phyloP scores from a whole-genome alignment of 2,113 vertebrate genomes.

The Pelusios castaneus region DNA sequence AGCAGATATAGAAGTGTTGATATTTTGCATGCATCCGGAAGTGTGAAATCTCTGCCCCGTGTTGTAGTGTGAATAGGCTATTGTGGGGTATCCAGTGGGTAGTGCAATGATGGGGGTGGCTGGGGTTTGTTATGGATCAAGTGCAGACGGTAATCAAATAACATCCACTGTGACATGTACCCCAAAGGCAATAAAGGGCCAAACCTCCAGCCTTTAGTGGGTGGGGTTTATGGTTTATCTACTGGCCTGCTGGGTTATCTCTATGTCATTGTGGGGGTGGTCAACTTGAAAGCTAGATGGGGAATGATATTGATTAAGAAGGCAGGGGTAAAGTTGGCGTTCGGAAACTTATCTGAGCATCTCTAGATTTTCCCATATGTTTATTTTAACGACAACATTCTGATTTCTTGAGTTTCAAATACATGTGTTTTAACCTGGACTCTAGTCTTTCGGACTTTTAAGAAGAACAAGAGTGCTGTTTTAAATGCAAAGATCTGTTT shows the following conservation, averaged over 20 bases:
- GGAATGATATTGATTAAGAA: neutral
- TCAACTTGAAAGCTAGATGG: neutral
- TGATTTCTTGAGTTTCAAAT: constrained; percentile 5
- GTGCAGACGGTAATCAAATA: neutral
- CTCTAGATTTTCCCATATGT: neutral
- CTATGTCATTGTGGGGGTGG: neutral
- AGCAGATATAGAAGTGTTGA: neutral
- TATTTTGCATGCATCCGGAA: neutral
- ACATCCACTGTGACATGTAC: neutral
- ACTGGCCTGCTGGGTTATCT: neutral
- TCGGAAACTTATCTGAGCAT: neutral
- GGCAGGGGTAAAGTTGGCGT: neutral
- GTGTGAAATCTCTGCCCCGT: neutral
- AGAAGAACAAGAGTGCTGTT: constrained; percentile 1
- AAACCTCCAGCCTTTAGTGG: neutral
- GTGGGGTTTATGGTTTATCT: neutral
- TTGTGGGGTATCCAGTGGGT: accelerated
- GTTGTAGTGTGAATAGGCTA: neutral
- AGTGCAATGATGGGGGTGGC: neutral
- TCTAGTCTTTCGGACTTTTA: neutral
- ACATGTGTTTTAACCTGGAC: neutral
- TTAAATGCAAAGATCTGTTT: constrained; percentile 14
- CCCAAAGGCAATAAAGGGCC: neutral
- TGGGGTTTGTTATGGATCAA: too few relatives aligned
- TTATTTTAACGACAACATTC: neutral